Conservation (phyloP, 2,888 invertebrate species). For the Cataglyphis rosenhaueri region DNA sequence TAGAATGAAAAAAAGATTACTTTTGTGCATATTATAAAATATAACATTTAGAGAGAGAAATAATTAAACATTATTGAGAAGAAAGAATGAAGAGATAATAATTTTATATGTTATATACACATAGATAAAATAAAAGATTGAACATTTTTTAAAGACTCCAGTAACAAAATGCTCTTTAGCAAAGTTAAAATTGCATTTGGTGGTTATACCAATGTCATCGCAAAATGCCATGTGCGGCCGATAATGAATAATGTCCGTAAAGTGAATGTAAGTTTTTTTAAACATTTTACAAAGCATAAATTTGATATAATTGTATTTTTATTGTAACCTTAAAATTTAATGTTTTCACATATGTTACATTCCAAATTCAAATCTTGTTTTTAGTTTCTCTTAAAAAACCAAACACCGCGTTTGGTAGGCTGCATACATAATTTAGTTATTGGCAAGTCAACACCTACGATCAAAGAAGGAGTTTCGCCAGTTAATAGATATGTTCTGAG, state of each 20-base stretch:
- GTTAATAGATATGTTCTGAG: slow-evolving; percentile 89
- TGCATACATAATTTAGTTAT: slow-evolving; percentile 52
- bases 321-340: background rate
- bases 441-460: background rate
- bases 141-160: background rate
- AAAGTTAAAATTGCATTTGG: slow-evolving; percentile 1
- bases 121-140: background rate
- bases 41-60: background rate
- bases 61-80: background rate
- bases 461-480: slow-evolving; percentile 49
- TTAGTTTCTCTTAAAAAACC: slow-evolving; percentile 32
- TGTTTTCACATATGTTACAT: background rate
- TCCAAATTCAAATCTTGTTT: slow-evolving; percentile 23
- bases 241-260: background rate
- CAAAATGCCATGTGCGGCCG: background rate
- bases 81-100: background rate
- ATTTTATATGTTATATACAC: background rate
- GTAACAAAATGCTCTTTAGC: slow-evolving; percentile 14
- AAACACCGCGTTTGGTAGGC: background rate
- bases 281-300: background rate
- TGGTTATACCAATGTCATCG: background rate
- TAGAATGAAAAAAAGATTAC: background rate
- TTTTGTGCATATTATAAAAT: background rate
- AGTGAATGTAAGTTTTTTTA: slow-evolving; percentile 22
- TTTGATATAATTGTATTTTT: background rate